phyloP scores from a whole-genome alignment of 2,113 vertebrate genomes.

The Oxyura jamaicensis region DNA sequence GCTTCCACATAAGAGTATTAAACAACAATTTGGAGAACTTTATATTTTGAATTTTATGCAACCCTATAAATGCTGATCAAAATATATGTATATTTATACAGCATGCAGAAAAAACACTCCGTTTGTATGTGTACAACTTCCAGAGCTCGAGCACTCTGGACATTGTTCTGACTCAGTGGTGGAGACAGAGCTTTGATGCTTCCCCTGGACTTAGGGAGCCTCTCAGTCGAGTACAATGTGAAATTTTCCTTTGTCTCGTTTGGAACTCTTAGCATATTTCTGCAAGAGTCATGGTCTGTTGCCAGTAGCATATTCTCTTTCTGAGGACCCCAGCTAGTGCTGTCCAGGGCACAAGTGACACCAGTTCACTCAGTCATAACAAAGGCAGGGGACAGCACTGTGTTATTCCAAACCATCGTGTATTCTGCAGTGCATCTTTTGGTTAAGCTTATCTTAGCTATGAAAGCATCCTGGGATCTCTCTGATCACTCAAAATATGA shows the following conservation, averaged over 20 bases:
- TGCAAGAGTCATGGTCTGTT: not conserved
- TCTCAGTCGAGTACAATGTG: not conserved
- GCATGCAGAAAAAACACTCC: conserved; percentile 8
- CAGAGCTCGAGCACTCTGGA: not conserved
- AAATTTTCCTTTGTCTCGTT: not conserved
- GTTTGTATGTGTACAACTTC: not conserved
- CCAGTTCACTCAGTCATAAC: not conserved
- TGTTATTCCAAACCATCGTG: not conserved
- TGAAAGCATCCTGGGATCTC: not conserved
- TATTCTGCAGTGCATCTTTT: not conserved
- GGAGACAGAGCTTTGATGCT: not conserved
- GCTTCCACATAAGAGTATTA: not conserved
- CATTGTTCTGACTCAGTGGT: rapidly evolving
- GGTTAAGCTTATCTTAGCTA: not conserved
- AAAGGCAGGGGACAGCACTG: not conserved
- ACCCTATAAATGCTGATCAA: not conserved
- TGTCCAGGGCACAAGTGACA: not conserved
- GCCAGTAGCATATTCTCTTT: not conserved
- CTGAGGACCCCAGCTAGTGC: not conserved
- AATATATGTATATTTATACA: not conserved
- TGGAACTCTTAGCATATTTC: not conserved
- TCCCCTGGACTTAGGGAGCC: not conserved
- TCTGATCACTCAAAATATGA: not conserved
- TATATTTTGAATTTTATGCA: not conserved
- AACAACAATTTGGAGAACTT: not conserved